Percentiles rank a stretch among this genome's conserved stretches.
These are phyloP conservation scores for Indri indri DNA, from an alignment of 2,113 vertebrate species.

Conservation along the genomic window DNA sequence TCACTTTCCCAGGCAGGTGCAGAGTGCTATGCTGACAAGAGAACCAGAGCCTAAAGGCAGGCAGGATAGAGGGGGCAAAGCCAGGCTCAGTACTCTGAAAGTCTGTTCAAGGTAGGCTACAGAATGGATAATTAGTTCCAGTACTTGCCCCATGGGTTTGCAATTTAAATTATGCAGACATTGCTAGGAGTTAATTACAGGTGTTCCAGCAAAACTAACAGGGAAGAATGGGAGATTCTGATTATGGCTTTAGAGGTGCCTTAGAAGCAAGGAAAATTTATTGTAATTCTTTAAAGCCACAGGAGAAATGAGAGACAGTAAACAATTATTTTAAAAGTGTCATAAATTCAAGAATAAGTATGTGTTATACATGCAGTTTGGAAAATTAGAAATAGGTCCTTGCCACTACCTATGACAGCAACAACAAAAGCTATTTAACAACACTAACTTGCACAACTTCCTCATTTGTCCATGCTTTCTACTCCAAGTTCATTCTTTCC, in stretches of 20 bases:
- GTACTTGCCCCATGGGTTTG: background rate
- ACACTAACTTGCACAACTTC: background rate
- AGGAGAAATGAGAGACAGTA: slow-evolving; percentile 21
- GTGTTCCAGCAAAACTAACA: slow-evolving; percentile 37
- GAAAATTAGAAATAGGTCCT: background rate
- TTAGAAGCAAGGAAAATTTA: slow-evolving; percentile 6
- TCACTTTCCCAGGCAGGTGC: background rate
- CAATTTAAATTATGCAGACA: slow-evolving; percentile 48
- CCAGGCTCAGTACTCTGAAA: background rate
- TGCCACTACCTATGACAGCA: background rate
- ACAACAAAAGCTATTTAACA: background rate
- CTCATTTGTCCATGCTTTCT: background rate
- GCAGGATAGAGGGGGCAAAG: background rate
- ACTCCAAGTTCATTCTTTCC: background rate
- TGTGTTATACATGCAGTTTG: background rate
- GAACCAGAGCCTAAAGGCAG: background rate
- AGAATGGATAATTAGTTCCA: slow-evolving; percentile 12
- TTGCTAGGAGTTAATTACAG: slow-evolving; percentile 40
- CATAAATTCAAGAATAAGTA: slow-evolving; percentile 22
- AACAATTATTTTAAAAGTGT: slow-evolving; percentile 31
- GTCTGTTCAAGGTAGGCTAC: background rate
- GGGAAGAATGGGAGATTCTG: background rate
- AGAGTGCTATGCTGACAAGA: background rate
- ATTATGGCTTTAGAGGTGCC: background rate
- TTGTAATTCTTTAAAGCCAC: background rate